Percentiles rank a stretch among this genome's conserved stretches.
Evolutionary conservation across 2,888 invertebrate species (phyloP).

Genomic region (Tiliacea aurago): DNA sequence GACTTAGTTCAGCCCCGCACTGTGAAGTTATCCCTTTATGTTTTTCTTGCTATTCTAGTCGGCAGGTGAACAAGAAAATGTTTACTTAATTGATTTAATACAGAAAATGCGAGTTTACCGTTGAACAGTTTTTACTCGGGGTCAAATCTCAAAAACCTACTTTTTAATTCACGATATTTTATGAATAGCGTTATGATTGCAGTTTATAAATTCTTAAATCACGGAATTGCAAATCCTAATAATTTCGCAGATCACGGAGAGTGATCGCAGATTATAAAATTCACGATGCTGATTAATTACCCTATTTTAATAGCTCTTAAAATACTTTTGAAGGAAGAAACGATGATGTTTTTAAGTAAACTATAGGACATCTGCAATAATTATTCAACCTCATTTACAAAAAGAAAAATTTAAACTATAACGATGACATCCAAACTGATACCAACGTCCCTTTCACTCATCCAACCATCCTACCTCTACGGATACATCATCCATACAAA

Average conservation of each 20-base stretch:
- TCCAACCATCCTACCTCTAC: neutral
- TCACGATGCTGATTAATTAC: neutral
- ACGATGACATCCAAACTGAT: neutral
- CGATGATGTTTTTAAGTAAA: neutral
- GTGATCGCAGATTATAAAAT: neutral
- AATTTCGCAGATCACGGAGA: neutral
- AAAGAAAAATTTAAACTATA: neutral
- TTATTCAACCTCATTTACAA: neutral
- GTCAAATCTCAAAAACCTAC: too few species aligned
- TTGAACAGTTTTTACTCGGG: neutral
- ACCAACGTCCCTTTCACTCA: conserved; percentile 4
- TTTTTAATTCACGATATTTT: neutral
- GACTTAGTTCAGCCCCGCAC: conserved; percentile 1
- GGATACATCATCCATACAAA: conserved; percentile 29
- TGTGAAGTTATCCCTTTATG: conserved; percentile 2
- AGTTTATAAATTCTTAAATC: neutral
- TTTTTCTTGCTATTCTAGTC: neutral
- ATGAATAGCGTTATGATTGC: neutral
- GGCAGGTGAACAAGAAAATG: too few species aligned
- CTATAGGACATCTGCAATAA: neutral
- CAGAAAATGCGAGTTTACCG: neutral
- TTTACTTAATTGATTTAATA: neutral
- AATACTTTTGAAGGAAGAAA: neutral
- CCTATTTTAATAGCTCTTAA: neutral
- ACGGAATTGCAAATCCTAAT: neutral